Evolutionary conservation across 2,113 vertebrate genomes (phyloP), one percentile per base, ranked within the genome.

Genomic region (Ellobius talpinus): DNA sequence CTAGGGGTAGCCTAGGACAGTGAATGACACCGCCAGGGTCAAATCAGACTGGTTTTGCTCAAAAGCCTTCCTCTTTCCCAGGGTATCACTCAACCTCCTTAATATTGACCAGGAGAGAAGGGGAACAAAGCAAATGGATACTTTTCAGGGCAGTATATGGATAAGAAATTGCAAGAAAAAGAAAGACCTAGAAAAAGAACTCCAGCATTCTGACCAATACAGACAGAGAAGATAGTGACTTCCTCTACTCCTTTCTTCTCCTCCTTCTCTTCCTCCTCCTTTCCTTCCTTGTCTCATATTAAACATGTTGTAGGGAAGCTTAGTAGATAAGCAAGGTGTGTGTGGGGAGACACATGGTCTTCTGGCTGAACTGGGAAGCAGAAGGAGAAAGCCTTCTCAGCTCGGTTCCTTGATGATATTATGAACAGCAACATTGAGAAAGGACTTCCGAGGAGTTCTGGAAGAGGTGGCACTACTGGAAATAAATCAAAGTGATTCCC

Each of bases 41-140:
- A 89, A 94, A 84, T 21, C 36, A 72, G 39, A 45, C 42, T 74
- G 86, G 72, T 24, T 86, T 95, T 72, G 29, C 74, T 93, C 29
- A 68, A 93, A 79, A 92, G 39, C 61, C 90, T 91, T 94, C 55
- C 61, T 91, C 78, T 89, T 87, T 76, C 77, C 66, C 70, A 79
- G 68, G 36, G 2, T 45, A 77, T 68, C 50, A n/a, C 55, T n/a
- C 0, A 1, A 19, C 0, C 24, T 90, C 45, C 76, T 7, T 58
- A 58, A 58, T 21, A 58, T 58, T 6, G 17, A 4, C 58, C 58
- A 58, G 58, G 19, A 58, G 58, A 58, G 58, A 58, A 58, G 58
- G 6, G 58, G 58, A 58, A 58, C 36, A 86, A 42, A 26, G 17
- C 5, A 70, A 42, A 61, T 24, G 29, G 21, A 7, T 61, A 42